Base-by-base conservation (phyloP, 2,113 vertebrate genomes). In the Guaruba guarouba region DNA sequence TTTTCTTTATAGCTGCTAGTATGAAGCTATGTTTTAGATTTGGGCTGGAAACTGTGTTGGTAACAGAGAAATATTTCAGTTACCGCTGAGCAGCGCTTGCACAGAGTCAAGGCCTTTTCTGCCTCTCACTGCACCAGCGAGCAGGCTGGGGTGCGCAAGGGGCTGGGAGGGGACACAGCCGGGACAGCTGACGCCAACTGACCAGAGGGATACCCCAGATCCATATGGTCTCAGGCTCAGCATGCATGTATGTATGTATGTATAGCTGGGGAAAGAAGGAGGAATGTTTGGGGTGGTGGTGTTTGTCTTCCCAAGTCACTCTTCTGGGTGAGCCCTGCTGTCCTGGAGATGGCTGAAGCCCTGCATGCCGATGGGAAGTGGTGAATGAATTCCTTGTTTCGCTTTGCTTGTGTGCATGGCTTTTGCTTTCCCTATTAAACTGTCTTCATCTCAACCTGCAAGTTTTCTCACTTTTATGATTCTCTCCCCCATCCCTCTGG, bases 321-420 rank as follows among this genome's bases (percentile, higher is more conserved):
- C 15, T 17, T 24, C 33, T 11, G 39, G 10, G 13, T 17, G 14
- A 33, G 6, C 41, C 22, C 27, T 17, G 22, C 62, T 25, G 19
- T 24, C 41, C 41, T 37, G 54, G 35, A 69, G 48, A 55, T 37
- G 22, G 48, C 25, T 49, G 69, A 75, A 84, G n/a, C 55, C 24
- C 17, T 76, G 31, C 54, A 35, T 55, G 10, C 25, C 54, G 35
- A 28, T 5, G 10, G 6, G 6, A 86, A 55, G 54, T 12, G 41
- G 75, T 48, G 48, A 81, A 73, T 7, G 8, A 41, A 69, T 49
- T 74, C 41, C 54, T 63, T 54, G 11, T 12, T 86, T 48, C 16
- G 15, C 39, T 86, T 49, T 62, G 54, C 29, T 68, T 41, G 25
- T 0, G 0, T 27, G 49, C 0, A 0, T 10, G 49, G 54, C 12